Evolutionary conservation across 2,888 invertebrate species (phyloP).

Genomic region (Epinotia nisella): DNA sequence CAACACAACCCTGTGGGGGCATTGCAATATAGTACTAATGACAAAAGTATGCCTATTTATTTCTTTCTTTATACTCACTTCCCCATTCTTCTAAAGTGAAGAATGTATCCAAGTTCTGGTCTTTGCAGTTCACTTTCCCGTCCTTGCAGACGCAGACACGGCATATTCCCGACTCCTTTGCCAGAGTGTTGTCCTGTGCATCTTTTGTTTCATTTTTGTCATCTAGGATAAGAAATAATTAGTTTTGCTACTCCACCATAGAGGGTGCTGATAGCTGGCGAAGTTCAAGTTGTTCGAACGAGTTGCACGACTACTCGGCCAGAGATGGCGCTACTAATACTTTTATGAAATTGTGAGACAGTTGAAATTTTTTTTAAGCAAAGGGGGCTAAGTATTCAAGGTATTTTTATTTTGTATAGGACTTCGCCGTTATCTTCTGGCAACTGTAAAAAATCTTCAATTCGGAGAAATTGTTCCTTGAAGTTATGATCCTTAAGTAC

Average conservation of each 20-base stretch:
- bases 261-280: constrained; percentile 48
- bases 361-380: no score
- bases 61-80: constrained; percentile 64
- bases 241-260: constrained; percentile 56
- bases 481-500: no score
- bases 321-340: constrained; percentile 47
- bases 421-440: no score
- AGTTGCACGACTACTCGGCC: background rate
- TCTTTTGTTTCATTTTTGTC: constrained; percentile 46
- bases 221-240: constrained; percentile 52
- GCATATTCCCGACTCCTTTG: constrained; percentile 76
- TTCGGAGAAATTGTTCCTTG: no score
- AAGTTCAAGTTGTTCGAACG: background rate
- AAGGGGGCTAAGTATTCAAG: no score
- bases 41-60: no score
- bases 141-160: constrained; percentile 81
- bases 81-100: constrained; percentile 85
- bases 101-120: constrained; percentile 74
- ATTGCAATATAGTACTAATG: no score
- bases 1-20: no score
- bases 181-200: constrained; percentile 46
- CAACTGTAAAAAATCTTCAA: no score
- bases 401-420: no score
- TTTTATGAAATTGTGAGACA: constrained; percentile 7
- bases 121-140: constrained; percentile 83